Base-by-base conservation (phyloP, 2,113 vertebrate species). In the Aptenodytes patagonicus region DNA sequence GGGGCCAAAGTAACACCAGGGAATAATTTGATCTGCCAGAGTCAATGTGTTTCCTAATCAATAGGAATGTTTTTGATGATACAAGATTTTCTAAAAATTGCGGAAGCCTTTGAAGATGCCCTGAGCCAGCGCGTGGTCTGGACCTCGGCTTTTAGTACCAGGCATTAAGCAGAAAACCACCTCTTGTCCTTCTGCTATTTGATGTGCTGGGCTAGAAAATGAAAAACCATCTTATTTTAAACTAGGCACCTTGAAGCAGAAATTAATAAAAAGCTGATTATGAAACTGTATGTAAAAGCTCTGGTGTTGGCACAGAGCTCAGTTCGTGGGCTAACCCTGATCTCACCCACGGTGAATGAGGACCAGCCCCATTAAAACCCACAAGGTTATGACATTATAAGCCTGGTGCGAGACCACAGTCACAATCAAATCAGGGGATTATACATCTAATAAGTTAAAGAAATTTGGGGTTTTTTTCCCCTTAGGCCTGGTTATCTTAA, bases 261-360 rank as follows among this genome's bases (percentile, higher is more conserved):
- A 94, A 82, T 92, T 93, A 95, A 93, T 89, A 77, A 91, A 75
- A 93, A 26, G 32, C 44, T 87, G 87, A 34, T 91, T 91, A 60
- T 87, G 69, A 94, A 89, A 78, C n/a, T 3, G 0, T 44, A 78
- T 75, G 91, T 22, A 83, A 73, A 90, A 91, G 25, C 88, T 68
- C 25, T 81, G 60, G 51, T 83, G n/a, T 32, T 84, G 69, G 87
- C 70, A 78, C 13, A 29, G 51, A 91, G 29, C 51, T 95, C 36
- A 4, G 20, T 44, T 68, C 2, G 4, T 36, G 75, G 78, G 54
- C 72, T 76, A 62, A 47, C 49, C 44, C 81, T 81, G 38, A 42
- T 69, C 79, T 89, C 78, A 36, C 24, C 62, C 5, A 0, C 1
- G 7, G 66, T 55, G 32, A 62, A 7, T 28, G 51, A 92, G 60